A percentile compares a stretch with the other conserved stretches of the same genome.
Evolutionary conservation across 2,888 invertebrate species (phyloP).

Genomic region (Lymantria dispar): DNA sequence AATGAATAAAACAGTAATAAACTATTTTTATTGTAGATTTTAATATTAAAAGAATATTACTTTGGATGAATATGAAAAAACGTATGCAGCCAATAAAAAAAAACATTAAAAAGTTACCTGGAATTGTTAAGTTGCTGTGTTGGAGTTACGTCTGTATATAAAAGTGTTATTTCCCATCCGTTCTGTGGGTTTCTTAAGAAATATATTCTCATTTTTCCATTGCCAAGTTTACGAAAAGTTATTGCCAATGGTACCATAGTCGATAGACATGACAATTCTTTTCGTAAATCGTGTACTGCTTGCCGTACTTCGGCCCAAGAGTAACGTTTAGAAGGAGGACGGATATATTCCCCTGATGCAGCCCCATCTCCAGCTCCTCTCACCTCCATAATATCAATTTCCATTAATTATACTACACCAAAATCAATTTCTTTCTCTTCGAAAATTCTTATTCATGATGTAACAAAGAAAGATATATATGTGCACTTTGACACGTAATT

Average conservation of each 20-base stretch:
- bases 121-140: constrained; percentile 80
- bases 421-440: constrained; percentile 31
- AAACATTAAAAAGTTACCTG: constrained; percentile 43
- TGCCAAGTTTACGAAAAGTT: constrained; percentile 89
- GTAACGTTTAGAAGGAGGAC: constrained; percentile 66
- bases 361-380: constrained; percentile 76
- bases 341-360: constrained; percentile 63
- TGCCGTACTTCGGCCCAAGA: constrained; percentile 91
- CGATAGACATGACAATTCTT: constrained; percentile 89
- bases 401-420: constrained; percentile 36
- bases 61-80: neutral
- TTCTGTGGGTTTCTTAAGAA: constrained; percentile 94
- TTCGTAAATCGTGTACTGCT: constrained; percentile 90
- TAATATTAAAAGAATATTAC: neutral
- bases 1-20: neutral
- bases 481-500: constrained; percentile 25
- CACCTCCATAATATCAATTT: constrained; percentile 62
- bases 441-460: constrained; percentile 53
- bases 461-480: constrained; percentile 36
- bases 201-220: constrained; percentile 92
- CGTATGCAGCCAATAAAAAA: neutral
- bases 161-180: constrained; percentile 94
- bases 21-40: neutral
- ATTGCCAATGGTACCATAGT: constrained; percentile 92
- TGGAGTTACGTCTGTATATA: constrained; percentile 91